Percentiles rank a stretch among this genome's conserved stretches.
Conservation (phyloP, 2,888 invertebrate species). For the Leptopilina drosophilae region DNA sequence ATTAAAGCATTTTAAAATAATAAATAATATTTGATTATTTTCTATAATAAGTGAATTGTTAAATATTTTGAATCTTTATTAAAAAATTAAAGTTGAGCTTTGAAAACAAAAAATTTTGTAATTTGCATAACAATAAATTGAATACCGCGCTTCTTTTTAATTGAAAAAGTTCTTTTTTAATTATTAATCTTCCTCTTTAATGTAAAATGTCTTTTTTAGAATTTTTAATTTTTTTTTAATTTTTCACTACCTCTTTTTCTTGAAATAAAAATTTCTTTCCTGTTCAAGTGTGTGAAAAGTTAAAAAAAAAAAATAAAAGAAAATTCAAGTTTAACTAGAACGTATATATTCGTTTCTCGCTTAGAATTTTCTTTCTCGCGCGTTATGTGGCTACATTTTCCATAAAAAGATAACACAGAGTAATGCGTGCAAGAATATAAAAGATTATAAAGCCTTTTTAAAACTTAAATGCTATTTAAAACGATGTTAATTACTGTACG, state of each 20-base stretch:
- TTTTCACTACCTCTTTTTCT: neutral
- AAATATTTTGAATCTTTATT: too few species aligned
- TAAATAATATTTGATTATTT: too few species aligned
- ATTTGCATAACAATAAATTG: too few species aligned
- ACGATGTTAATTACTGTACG: conserved; percentile 21
- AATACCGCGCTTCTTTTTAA: too few species aligned
- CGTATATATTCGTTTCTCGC: conserved; percentile 26
- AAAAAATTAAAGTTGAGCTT: too few species aligned
- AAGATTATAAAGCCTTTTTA: conserved; percentile 29
- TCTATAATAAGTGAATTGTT: too few species aligned
- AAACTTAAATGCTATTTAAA: conserved; percentile 32
- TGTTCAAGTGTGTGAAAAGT: conserved; percentile 6
- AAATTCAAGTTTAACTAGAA: conserved; percentile 18
- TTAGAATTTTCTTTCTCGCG: conserved; percentile 12
- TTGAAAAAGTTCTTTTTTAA: too few species aligned
- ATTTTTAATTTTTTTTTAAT: too few species aligned
- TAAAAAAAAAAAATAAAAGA: neutral
- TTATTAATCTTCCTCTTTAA: too few species aligned
- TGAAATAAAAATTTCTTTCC: neutral
- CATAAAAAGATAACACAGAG: conserved; percentile 23
- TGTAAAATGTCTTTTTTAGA: too few species aligned
- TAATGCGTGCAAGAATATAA: conserved; percentile 9
- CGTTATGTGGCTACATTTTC: conserved; percentile 22
- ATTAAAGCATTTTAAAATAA: too few species aligned
- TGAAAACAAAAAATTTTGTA: too few species aligned